Evolutionary conservation across 2,797 vertebrate genomes (phyloP), one percentile per base, ranked within the genome.

Genomic region (Acipenser oxyrinchus): DNA sequence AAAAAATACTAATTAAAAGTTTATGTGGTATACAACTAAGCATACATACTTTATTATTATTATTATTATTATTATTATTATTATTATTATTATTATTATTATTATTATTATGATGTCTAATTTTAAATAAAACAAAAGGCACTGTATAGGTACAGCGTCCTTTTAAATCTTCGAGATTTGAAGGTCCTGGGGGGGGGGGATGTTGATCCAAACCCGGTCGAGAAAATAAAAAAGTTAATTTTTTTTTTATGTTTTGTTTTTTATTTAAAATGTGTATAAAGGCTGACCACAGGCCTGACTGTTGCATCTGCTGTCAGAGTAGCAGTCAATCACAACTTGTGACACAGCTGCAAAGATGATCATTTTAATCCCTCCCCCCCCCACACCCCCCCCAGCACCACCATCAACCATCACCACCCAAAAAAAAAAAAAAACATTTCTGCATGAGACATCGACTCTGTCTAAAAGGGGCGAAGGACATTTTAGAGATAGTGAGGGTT

Each of bases 321-420:
- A 11, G 49, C 23, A 71, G 75, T 77, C 69, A 4, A 52, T 66
- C 64, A 64, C 69, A 69, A 78, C 72, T 64, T 73, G 78, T 76
- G 80, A 67, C 82, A 79, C 83, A 80, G 81, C 82, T 82, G 81
- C 78, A 77, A n/a, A 55, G 53, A 61, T 75, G 71, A 72, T 79
- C 78, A 61, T 69, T 50, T 64, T 64, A 65, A 75, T 79, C 72
- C 55, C 37, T 61, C 52, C 52, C 2, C 23, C 9, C n/a, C 52
- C 3, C 52, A 4, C 15, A 9, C 23, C 9, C n/a, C 52, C 3
- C 52, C 52, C 15, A 18, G 15, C 15, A 18, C 52, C 52, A 10
- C 52, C 52, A 9, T 3, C 9, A n/a, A 10, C 52, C 52, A 9
- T 3, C 9, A n/a, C 52, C 3, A 55, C 52, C 52, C 3, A 72